Evolutionary conservation across 2,888 invertebrate genomes (phyloP), one percentile per base, ranked within the genome.

Genomic region (Onthophagus sagittarius): DNA sequence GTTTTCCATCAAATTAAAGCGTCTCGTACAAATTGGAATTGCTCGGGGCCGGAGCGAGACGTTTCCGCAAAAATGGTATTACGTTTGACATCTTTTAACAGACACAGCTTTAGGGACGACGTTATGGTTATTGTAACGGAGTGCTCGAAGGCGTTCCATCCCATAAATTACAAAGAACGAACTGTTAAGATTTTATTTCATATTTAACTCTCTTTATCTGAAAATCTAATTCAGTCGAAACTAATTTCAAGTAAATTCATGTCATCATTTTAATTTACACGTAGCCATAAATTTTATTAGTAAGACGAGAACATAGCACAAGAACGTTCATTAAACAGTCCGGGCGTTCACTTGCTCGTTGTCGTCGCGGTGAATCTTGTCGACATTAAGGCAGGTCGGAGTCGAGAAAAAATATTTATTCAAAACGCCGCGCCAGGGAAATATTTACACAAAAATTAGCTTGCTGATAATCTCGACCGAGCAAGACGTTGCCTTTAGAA

Each of bases 361-460:
- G 39, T 53, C 39, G 39, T 53, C 39, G 39, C 11, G 39, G 39
- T 53, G 39, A 53, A 53, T 53, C 75, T 71, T 64, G 75, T 73
- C 71, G 71, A 64, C 71, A 67, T 73, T 73, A 75, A 69, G 75
- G 75, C 73, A 75, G 75, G 75, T 75, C 75, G 72, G 75, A 70
- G 72, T 63, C 15, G 72, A 69, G 75, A 75, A 75, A 71, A 75
- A 75, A 75, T 75, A 75, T 75, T 75, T 75, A 75, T 73, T 71
- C 73, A 71, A 67, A 31, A 23, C 67, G 63, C 15, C 62, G 71
- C 65, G 63, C 15, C 62, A 69, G 64, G 75, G 73, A 75, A 75
- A 75, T 75, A 75, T 75, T 75, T 75, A 75, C 75, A 75, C 75
- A 75, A 75, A 75, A 75, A 73, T 75, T 75, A 75, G 71, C 70